These are phyloP conservation scores for Epicauta chinensis DNA, from an alignment of 1,140 invertebrate genomes.

Conservation along the genomic window DNA sequence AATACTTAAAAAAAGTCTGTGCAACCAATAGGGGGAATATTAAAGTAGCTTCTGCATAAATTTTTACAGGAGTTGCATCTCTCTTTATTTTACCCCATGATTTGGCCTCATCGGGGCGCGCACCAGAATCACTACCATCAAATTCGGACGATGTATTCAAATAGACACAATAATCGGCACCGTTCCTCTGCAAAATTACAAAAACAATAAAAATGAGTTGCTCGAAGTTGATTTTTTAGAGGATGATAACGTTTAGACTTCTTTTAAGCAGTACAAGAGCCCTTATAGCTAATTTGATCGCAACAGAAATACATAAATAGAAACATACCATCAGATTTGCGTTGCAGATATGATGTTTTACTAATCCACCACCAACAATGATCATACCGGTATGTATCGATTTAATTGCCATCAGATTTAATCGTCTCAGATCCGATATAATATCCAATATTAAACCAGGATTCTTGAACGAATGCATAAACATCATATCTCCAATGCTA, in stretches of 20 bases:
- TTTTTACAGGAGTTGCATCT: conserved; percentile 87
- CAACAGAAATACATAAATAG: conserved; percentile 11
- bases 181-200: conserved; percentile 70
- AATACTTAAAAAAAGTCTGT: conserved; percentile 81
- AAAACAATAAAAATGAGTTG: no score
- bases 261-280: no score
- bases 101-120: conserved; percentile 94
- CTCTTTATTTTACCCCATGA: conserved; percentile 97
- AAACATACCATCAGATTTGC: conserved; percentile 88
- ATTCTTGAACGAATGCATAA: conserved; percentile 92
- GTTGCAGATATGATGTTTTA: conserved; percentile 99
- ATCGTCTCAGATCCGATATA: conserved; percentile 80
- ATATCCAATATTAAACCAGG: conserved; percentile 93
- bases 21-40: conserved; percentile 92
- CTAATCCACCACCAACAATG: conserved; percentile 91
- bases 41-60: conserved; percentile 92
- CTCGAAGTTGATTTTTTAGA: no score
- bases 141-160: conserved; percentile 97
- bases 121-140: conserved; percentile 98
- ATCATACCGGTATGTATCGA: conserved; percentile 93
- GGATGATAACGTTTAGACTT: no score
- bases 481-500: conserved; percentile 98
- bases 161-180: conserved; percentile 95
- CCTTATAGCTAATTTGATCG: no score
- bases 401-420: conserved; percentile 95